These are phyloP conservation scores for Dufourea novaeangliae DNA, from an alignment of 1,140 invertebrate genomes.

Conservation along the genomic window DNA sequence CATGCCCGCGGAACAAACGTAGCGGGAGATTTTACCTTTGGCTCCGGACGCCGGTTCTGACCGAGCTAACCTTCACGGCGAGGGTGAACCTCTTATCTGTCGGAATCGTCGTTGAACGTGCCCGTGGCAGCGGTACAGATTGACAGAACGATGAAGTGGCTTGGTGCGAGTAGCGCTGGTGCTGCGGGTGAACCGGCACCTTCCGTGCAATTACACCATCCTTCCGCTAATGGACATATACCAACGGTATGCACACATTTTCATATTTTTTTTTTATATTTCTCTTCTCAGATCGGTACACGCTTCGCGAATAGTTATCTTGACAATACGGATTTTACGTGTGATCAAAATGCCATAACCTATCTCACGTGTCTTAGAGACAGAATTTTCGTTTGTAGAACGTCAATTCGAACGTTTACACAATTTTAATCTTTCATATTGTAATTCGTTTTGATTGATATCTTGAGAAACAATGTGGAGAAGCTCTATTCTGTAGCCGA, in stretches of 20 bases:
- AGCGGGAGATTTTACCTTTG: slow-evolving; percentile 44
- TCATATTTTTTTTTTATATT: background rate
- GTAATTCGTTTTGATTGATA: background rate
- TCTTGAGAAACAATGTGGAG: background rate
- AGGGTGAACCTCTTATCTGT: slow-evolving; percentile 43
- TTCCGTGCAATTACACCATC: slow-evolving; percentile 80
- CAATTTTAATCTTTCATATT: background rate
- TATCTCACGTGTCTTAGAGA: slow-evolving; percentile 14
- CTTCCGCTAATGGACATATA: slow-evolving; percentile 79
- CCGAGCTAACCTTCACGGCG: slow-evolving; percentile 61
- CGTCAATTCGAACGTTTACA: background rate
- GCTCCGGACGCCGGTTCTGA: slow-evolving; percentile 61
- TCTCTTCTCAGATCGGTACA: background rate
- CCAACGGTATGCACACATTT: slow-evolving; percentile 69
- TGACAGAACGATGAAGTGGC: slow-evolving; percentile 80
- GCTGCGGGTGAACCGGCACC: slow-evolving; percentile 80
- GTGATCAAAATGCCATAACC: slow-evolving; percentile 52
- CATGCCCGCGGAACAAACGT: slow-evolving; percentile 54
- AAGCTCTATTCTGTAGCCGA: background rate
- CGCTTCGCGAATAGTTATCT: background rate
- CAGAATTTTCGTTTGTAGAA: background rate
- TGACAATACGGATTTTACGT: background rate
- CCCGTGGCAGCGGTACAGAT: slow-evolving; percentile 50
- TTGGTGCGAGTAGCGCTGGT: slow-evolving; percentile 77
- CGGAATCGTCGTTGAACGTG: slow-evolving; percentile 42